Percentiles rank a stretch among this genome's conserved stretches.
phyloP scores from a whole-genome alignment of 2,113 vertebrate genomes.

The Elgaria multicarinata region DNA sequence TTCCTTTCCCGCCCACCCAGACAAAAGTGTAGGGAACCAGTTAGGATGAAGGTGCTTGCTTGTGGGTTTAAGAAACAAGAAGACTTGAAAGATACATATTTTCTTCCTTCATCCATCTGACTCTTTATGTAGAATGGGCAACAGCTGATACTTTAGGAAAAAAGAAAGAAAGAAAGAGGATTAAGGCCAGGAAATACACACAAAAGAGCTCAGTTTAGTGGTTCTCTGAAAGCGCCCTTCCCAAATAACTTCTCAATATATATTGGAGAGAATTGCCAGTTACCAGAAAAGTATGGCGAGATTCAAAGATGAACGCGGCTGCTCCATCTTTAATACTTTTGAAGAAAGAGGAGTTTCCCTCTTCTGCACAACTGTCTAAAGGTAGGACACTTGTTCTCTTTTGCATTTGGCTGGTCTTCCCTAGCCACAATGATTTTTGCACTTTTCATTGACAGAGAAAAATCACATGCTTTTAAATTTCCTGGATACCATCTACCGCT shows the following conservation, averaged over 20 bases:
- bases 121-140: not conserved
- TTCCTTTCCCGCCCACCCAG: conserved; percentile 16
- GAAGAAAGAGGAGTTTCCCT: no score
- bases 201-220: conserved; percentile 53
- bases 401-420: no score
- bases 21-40: not conserved
- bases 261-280: not conserved
- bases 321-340: not conserved
- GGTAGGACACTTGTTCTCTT: no score
- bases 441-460: no score
- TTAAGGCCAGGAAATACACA: conserved; percentile 56
- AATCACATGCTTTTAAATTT: no score
- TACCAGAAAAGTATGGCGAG: not conserved
- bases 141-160: conserved; percentile 16
- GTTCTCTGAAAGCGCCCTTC: conserved; percentile 23
- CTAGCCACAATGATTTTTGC: no score
- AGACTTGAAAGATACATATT: not conserved
- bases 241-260: not conserved
- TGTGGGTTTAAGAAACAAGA: not conserved
- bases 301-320: not conserved
- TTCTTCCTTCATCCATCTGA: conserved; percentile 16
- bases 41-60: not conserved
- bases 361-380: no score
- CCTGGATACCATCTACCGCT: no score
- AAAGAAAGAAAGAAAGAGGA: conserved; percentile 20